These are phyloP conservation scores for Amniataba percoides DNA, from an alignment of 2,797 vertebrate genomes.

Conservation along the genomic window DNA sequence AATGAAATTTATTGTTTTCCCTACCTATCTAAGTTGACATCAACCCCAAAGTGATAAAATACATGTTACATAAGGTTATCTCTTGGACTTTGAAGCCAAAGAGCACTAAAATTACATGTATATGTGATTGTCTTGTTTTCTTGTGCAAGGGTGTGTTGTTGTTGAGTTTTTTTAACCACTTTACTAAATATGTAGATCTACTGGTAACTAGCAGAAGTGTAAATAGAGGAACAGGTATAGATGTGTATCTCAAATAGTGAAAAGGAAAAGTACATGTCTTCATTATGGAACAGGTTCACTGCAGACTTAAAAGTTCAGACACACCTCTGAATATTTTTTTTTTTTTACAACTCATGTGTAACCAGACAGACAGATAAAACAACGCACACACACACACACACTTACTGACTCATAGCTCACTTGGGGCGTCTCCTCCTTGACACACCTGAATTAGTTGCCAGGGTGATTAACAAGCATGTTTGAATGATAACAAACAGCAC, in stretches of 20 bases:
- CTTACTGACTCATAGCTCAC: constrained; percentile 45
- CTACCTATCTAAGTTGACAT: not conserved
- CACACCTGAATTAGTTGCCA: constrained; percentile 75
- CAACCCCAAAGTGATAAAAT: constrained; percentile 42
- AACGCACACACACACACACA: constrained; percentile 16
- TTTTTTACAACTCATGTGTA: constrained; percentile 37
- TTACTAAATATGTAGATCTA: not conserved
- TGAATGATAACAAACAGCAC: constrained; percentile 68
- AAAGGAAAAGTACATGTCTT: not conserved
- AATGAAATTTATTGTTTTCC: not conserved
- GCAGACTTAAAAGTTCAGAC: constrained; percentile 35
- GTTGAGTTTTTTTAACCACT: not conserved
- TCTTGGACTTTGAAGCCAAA: constrained; percentile 54
- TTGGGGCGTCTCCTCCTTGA: constrained; percentile 45
- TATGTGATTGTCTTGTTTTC: not conserved
- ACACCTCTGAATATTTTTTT: constrained; percentile 24
- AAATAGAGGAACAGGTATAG: not conserved
- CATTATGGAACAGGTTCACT: constrained; percentile 3
- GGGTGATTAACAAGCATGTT: constrained; percentile 55
- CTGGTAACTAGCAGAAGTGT: not conserved
- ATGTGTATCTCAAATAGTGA: not conserved
- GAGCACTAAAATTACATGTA: constrained; percentile 1
- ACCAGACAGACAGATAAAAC: constrained; percentile 21
- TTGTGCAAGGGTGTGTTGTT: not conserved
- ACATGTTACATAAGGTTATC: not conserved